These are phyloP conservation scores for Labeo calbasu DNA, from an alignment of 2,797 vertebrate species.

Conservation along the genomic window DNA sequence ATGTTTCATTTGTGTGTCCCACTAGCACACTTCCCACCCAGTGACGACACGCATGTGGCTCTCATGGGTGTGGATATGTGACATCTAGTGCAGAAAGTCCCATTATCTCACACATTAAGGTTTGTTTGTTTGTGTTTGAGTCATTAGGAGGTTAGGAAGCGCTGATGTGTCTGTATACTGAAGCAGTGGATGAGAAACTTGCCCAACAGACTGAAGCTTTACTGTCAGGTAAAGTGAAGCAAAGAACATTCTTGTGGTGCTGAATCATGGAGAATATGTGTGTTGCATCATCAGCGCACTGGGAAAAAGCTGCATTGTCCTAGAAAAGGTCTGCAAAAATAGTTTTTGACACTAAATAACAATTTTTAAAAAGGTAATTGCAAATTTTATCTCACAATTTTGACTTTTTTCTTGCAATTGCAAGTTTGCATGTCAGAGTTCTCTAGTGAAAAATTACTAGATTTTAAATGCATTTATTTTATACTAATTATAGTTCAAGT, in stretches of 20 bases:
- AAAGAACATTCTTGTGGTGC: background rate
- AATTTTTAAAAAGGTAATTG: too few species aligned
- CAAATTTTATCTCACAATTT: background rate
- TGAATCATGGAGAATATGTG: slow-evolving; percentile 1
- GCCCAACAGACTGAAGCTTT: background rate
- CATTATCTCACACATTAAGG: background rate
- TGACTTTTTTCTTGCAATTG: background rate
- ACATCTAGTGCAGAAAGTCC: background rate
- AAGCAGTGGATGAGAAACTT: background rate
- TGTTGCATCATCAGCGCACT: background rate
- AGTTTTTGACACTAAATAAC: background rate
- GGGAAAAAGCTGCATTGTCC: background rate
- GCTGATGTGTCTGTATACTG: background rate
- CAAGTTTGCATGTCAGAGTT: too few species aligned
- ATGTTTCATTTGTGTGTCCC: background rate
- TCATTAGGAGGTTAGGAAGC: background rate
- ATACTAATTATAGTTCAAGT: too few species aligned
- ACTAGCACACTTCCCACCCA: background rate
- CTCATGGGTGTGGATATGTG: background rate
- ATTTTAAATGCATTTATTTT: too few species aligned
- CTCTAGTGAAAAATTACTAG: too few species aligned
- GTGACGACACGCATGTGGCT: slow-evolving; percentile 9
- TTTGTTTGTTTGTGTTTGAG: background rate
- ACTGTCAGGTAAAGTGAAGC: background rate
- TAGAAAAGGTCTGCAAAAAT: background rate